Base-by-base conservation (phyloP, 1,140 invertebrate species). In the Drosophila sp. region DNA sequence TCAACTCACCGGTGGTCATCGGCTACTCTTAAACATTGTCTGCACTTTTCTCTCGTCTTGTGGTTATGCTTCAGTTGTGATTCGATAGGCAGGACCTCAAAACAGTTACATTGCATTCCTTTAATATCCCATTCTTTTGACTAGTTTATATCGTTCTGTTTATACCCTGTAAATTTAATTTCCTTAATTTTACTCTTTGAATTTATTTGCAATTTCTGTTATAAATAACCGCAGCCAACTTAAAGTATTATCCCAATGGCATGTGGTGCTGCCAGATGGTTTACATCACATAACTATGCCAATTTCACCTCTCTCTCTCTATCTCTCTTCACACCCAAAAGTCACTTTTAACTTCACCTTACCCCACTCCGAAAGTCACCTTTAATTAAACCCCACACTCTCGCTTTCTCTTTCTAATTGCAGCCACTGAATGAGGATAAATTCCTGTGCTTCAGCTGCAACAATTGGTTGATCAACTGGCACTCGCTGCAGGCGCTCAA, bases 381-480 rank as follows among this genome's bases (percentile, higher is more conserved):
- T 7, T 32, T n/a, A 40, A 13, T 40, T 41, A 16, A 38, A 11
- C 34, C 4, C 4, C n/a, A 9, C 34, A 4, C 27, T 25, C 53
- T 50, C 5, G 27, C n/a, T 57, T 7, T 32, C 1, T 32, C 7
- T 40, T 6, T 51, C 7, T 13, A 1, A 7, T 78, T 89, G 14
- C 75, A 91, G 89, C 89, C 89, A 1, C 21, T 90, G 6, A 91
- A 92, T 38, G 91, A 92, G 70, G 91, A 92, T 43, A 92, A 92
- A 67, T 92, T 90, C 63, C 69, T 92, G 29, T 92, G 91, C 80
- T 92, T 91, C 59, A 91, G 91, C 65, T 92, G 91, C 73, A 92
- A 92, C 69, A 92, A 92, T 57, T 92, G 91, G 91, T 73, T 92
- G 4, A 92, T 92, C 61, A 92, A 92, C 46, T 92, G 91, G 91